phyloP scores from a whole-genome alignment of 1,140 invertebrate genomes.

The Orius laevigatus region DNA sequence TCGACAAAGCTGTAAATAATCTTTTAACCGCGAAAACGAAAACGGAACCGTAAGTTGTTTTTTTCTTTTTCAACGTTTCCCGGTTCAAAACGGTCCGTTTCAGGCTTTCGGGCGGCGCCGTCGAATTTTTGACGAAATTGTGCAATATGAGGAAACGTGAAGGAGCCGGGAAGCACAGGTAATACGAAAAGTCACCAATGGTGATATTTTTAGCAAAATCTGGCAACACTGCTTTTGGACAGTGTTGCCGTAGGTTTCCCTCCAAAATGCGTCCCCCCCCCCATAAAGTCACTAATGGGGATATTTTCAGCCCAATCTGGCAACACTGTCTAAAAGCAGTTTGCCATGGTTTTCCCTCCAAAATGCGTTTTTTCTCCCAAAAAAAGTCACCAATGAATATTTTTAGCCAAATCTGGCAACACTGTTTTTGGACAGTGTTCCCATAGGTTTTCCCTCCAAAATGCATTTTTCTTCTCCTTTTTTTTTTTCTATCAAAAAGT shows the following conservation, averaged over 20 bases:
- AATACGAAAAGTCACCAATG: no score
- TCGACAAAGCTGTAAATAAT: conserved; percentile 21
- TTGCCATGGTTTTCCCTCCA: background rate
- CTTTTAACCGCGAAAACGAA: conserved; percentile 12
- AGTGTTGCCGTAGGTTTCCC: background rate
- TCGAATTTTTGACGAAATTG: conserved; percentile 8
- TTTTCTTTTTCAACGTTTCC: background rate
- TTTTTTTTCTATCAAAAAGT: no score
- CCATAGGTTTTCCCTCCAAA: background rate
- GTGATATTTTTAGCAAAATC: no score
- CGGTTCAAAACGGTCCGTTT: no score
- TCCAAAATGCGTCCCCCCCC: background rate
- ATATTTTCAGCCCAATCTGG: background rate
- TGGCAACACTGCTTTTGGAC: no score
- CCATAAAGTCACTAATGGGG: no score
- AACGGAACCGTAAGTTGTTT: conserved; percentile 5
- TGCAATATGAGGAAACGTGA: conserved; percentile 3
- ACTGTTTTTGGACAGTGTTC: background rate
- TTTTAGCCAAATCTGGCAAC: background rate
- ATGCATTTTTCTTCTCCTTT: background rate
- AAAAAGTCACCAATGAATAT: background rate
- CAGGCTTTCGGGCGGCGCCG: conserved; percentile 5
- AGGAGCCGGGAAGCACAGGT: conserved; percentile 6
- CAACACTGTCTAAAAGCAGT: no score
- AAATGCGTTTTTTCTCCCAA: background rate